These are phyloP conservation scores for Latrodectus geometricus DNA, from an alignment of 1,140 invertebrate genomes.

Conservation along the genomic window DNA sequence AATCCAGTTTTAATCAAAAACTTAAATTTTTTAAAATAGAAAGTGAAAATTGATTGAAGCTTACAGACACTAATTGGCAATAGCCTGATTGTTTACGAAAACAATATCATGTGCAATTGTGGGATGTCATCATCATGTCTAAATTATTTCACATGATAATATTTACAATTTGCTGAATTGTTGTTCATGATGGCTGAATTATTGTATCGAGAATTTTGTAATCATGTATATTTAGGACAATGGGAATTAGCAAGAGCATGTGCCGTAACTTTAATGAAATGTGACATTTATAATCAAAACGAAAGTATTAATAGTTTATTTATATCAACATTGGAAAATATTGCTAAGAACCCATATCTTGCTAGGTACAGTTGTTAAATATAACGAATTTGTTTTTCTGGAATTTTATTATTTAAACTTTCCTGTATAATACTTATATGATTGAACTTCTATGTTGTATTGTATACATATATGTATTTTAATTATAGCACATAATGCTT, in stretches of 20 bases:
- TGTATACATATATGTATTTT: too few relatives aligned
- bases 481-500: too few relatives aligned
- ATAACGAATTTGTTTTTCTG: neutral
- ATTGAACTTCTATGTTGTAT: too few relatives aligned
- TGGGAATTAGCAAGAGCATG: conserved; percentile 53
- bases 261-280: conserved; percentile 32
- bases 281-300: neutral
- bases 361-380: conserved; percentile 15
- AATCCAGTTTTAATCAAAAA: too few relatives aligned
- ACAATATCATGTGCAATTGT: conserved; percentile 43
- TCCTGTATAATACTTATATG: too few relatives aligned
- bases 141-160: neutral
- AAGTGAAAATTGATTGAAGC: too few relatives aligned
- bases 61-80: conserved; percentile 7
- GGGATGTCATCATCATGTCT: conserved; percentile 15
- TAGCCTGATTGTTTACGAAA: conserved; percentile 22
- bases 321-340: conserved; percentile 17
- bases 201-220: conserved; percentile 45
- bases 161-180: neutral
- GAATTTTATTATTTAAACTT: neutral
- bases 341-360: conserved; percentile 46
- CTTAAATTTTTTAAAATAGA: too few relatives aligned
- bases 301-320: neutral
- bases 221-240: conserved; percentile 54
- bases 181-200: conserved; percentile 15